Evolutionary conservation across 2,888 invertebrate genomes (phyloP).

Genomic region (Lycaena phlaeas): DNA sequence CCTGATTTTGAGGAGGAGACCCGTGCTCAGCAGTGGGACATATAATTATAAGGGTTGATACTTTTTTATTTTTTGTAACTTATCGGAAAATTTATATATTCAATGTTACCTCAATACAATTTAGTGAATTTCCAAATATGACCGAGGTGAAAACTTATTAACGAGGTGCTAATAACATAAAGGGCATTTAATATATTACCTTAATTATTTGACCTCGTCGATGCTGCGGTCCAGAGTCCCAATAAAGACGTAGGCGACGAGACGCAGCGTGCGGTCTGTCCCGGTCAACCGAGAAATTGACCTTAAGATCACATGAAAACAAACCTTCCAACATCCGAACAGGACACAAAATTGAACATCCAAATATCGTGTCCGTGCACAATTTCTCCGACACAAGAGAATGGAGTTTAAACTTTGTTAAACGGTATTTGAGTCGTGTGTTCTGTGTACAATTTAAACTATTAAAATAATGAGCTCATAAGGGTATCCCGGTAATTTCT

Average conservation of each 20-base stretch:
- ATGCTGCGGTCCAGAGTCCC: conserved; percentile 34
- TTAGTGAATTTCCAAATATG: no score
- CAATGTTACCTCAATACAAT: no score
- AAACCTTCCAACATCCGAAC: conserved; percentile 18
- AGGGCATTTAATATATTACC: no score
- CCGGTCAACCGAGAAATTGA: conserved; percentile 35
- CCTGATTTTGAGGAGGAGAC: no score
- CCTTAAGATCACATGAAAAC: conserved; percentile 20
- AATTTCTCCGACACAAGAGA: conserved; percentile 24
- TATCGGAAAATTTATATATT: no score
- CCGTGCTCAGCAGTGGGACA: no score
- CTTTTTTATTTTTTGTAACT: no score
- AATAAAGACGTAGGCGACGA: conserved; percentile 51
- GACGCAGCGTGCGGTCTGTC: conserved; percentile 52
- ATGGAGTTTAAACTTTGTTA: conserved; percentile 27
- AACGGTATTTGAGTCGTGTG: conserved; percentile 23
- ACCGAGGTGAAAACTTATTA: no score
- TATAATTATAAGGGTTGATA: no score
- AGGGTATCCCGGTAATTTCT: conserved; percentile 62
- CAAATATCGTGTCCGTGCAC: conserved; percentile 23
- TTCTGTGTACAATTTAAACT: conserved; percentile 35
- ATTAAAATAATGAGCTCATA: conserved; percentile 66
- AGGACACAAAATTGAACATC: conserved; percentile 24
- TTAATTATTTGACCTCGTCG: conserved; percentile 39
- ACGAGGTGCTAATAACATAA: conserved; percentile 19